Evolutionary conservation across 2,888 invertebrate genomes (phyloP).

Genomic region (Pachycephus smyrnensis): DNA sequence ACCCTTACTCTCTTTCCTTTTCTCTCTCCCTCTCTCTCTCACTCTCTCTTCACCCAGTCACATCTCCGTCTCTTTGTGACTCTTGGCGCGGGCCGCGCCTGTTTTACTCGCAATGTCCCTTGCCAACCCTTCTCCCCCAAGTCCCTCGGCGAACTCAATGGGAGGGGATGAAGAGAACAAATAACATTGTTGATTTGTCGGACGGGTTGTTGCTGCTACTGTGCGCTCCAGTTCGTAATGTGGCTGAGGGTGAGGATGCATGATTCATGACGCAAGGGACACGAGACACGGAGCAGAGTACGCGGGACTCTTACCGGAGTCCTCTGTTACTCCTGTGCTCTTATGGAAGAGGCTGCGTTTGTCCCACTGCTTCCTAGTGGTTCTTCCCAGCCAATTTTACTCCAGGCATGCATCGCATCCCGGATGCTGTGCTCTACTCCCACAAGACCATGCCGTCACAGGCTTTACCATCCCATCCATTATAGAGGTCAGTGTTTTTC

Average conservation of each 20-base stretch:
- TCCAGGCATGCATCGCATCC: conserved; percentile 32
- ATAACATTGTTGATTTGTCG: conserved; percentile 62
- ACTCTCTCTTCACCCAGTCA: conserved; percentile 14
- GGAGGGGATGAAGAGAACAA: conserved; percentile 40
- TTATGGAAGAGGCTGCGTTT: background rate
- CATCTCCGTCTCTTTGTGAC: conserved; percentile 27
- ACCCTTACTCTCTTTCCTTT: conserved; percentile 16
- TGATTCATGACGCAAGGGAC: conserved; percentile 60
- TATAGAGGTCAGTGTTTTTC: background rate
- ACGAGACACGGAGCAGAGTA: conserved; percentile 15
- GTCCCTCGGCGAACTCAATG: background rate
- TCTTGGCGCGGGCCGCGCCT: background rate
- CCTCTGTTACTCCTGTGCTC: conserved; percentile 38
- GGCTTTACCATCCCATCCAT: conserved; percentile 17
- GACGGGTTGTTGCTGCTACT: conserved; percentile 43
- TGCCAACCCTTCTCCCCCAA: background rate
- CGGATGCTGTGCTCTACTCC: conserved; percentile 26
- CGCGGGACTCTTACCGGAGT: conserved; percentile 20
- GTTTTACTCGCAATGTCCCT: background rate
- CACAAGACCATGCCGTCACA: conserved; percentile 21
- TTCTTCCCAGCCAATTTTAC: conserved; percentile 46
- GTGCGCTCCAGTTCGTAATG: conserved; percentile 41
- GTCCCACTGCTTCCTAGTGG: conserved; percentile 16
- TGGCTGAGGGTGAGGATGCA: conserved; percentile 50
- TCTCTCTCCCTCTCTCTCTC: conserved; percentile 15